Evolutionary conservation across 1,140 invertebrate species (phyloP).

Genomic region (Cataglyphis hispanica): DNA sequence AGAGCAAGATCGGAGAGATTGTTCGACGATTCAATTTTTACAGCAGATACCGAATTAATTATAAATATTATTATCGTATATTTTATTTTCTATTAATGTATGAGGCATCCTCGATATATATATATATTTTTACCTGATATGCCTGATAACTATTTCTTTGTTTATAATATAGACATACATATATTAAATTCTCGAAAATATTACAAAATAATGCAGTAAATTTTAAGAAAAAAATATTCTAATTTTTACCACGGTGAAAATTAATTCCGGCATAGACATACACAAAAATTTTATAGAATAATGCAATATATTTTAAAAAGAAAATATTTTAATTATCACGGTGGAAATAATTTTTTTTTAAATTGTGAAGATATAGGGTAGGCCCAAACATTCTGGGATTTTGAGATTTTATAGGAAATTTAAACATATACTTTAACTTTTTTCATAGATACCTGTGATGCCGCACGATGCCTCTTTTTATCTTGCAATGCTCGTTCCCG

Average conservation of each 20-base stretch:
- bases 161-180: too few relatives aligned
- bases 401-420: too few relatives aligned
- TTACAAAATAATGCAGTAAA: background rate
- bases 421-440: background rate
- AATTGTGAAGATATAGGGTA: too few relatives aligned
- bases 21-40: conserved; percentile 15
- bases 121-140: too few relatives aligned
- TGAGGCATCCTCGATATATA: too few relatives aligned
- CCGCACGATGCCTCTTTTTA: conserved; percentile 85
- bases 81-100: background rate
- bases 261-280: background rate
- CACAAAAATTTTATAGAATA: too few relatives aligned
- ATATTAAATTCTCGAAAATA: too few relatives aligned
- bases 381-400: too few relatives aligned
- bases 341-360: background rate
- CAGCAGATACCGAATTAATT: background rate
- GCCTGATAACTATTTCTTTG: too few relatives aligned
- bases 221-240: background rate
- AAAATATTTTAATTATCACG: background rate
- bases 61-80: background rate
- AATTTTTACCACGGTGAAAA: background rate
- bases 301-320: background rate
- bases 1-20: conserved; percentile 62
- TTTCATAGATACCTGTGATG: conserved; percentile 83
- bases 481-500: conserved; percentile 84